Evolutionary conservation across 2,113 vertebrate genomes (phyloP), one percentile per base, ranked within the genome.

Genomic region (Nematolebias whitei): DNA sequence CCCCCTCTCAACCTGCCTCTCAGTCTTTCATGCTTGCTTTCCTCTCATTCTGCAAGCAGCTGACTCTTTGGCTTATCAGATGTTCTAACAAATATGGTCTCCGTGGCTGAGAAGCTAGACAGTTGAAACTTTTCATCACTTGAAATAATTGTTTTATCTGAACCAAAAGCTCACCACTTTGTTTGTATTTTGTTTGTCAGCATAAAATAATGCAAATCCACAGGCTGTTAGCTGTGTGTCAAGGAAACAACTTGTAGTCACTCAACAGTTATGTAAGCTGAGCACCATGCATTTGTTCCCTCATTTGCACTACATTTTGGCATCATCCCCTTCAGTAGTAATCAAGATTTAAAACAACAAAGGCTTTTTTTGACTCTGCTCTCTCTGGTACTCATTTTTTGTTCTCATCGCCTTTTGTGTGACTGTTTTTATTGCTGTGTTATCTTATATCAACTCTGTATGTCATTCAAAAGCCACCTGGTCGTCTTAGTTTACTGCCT

Each of bases 251-350:
- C 59, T 64, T 78, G 72, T 82, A 85, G 79, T 89, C 86, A 88
- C 72, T 89, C 85, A 40, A 44, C 71, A 67, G 87, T 90, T 88
- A 83, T 88, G 83, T 86, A 87, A 90, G 78, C 71, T 54, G 71
- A 87, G 79, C 74, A 65, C 69, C 67, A 73, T 73, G 53, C 71
- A 85, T 91, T 85, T 90, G 86, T 89, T 86, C 79, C 63, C 78
- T 80, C 63, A 89, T 90, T 90, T 87, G 71, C 58, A 72, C 80
- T 74, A 76, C 80, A 83, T 88, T 87, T 84, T 76, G 65, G 70
- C 87, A 83, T 88, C 86, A 84, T 86, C 83, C 80, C 79, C 59
- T 85, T 85, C 75, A 78, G 74, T 87, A 79, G 80, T 76, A 65
- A 63, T 67, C 43, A 69, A 35, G 55, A 76, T 64, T 8, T 23